Conservation (phyloP, 2,888 invertebrate species). For the Harpalus rubripes region DNA sequence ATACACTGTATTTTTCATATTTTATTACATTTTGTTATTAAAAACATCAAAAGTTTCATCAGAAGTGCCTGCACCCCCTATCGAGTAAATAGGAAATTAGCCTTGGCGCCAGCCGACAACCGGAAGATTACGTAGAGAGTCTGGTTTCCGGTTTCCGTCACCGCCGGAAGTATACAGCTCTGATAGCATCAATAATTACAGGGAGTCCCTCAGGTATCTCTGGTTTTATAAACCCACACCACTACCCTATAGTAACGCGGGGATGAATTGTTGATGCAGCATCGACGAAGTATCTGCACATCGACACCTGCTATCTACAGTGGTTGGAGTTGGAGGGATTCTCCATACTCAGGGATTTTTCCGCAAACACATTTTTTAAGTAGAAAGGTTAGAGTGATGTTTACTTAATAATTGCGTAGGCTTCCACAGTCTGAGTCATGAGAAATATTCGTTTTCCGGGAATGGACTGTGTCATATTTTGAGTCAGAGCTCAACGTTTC, state of each 20-base stretch:
- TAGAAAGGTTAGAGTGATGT: no score
- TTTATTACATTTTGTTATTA: no score
- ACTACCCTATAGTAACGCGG: neutral
- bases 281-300: neutral
- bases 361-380: neutral
- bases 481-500: no score
- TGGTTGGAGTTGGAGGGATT: neutral
- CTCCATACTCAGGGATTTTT: neutral
- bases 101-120: constrained; percentile 44
- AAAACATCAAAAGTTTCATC: no score
- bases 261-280: constrained; percentile 40
- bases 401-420: no score
- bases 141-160: constrained; percentile 62
- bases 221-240: constrained; percentile 69
- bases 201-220: constrained; percentile 68
- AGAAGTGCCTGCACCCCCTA: neutral
- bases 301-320: neutral
- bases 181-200: constrained; percentile 72
- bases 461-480: no score
- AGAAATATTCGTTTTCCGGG: no score
- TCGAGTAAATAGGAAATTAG: constrained; percentile 57
- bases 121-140: constrained; percentile 62
- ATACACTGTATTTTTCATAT: no score
- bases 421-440: no score
- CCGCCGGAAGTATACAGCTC: constrained; percentile 71